phyloP scores from a whole-genome alignment of 2,888 invertebrate genomes.

The Nomada hirtipes region DNA sequence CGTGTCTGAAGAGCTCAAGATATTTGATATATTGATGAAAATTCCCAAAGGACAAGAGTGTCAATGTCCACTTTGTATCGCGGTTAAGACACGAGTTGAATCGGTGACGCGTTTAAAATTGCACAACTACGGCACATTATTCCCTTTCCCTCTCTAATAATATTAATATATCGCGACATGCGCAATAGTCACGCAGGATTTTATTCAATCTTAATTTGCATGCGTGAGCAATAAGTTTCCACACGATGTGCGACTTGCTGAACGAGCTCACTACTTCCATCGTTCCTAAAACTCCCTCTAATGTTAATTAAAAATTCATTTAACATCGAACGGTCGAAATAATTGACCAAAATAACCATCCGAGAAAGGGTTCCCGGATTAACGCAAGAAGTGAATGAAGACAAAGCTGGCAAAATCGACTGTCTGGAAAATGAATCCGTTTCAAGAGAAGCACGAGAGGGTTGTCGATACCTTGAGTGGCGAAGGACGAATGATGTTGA shows the following conservation, averaged over 20 bases:
- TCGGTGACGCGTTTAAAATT: neutral
- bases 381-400: neutral
- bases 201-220: neutral
- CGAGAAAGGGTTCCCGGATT: neutral
- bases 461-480: conserved; percentile 31
- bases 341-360: neutral
- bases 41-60: too few relatives aligned
- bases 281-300: too few relatives aligned
- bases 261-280: too few relatives aligned
- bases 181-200: neutral
- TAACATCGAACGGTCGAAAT: too few relatives aligned
- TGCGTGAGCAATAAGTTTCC: too few relatives aligned
- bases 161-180: neutral
- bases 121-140: neutral
- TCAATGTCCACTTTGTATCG: too few relatives aligned
- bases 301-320: too few relatives aligned
- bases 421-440: neutral
- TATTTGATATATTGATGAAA: too few relatives aligned
- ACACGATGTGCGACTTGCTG: too few relatives aligned
- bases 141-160: neutral
- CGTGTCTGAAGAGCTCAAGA: too few relatives aligned
- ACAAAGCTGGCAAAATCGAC: neutral
- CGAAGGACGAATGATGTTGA: neutral
- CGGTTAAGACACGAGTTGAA: neutral
- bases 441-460: neutral